Evolutionary conservation across 2,113 vertebrate species (phyloP).

Genomic region (Callorhinus ursinus): DNA sequence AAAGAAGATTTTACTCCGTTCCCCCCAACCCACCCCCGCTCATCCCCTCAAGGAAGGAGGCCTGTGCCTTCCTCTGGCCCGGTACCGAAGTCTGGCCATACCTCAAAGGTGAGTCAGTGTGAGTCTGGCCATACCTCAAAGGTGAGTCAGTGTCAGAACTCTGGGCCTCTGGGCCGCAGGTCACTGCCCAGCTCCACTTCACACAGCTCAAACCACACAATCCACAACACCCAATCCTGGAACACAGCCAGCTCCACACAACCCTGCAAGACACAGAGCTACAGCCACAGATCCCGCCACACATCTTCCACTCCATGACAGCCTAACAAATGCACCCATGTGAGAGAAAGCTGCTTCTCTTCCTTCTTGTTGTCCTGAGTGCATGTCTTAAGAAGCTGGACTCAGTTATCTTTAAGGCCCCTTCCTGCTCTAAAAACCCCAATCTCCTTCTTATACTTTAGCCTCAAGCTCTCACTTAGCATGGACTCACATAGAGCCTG

Average conservation of each 20-base stretch:
- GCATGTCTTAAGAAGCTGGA: background rate
- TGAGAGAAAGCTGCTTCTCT: background rate
- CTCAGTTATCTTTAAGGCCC: background rate
- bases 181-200: background rate
- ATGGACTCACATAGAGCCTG: background rate
- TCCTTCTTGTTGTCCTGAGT: background rate
- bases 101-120: background rate
- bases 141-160: background rate
- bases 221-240: background rate
- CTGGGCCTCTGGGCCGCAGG: background rate
- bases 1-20: background rate
- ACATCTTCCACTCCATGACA: background rate
- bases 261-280: background rate
- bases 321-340: background rate
- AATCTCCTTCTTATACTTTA: background rate
- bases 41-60: background rate
- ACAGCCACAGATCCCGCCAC: background rate
- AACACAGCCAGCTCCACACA: background rate
- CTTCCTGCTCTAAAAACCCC: background rate
- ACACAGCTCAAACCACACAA: background rate
- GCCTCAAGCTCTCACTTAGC: background rate
- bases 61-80: background rate
- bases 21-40: accelerated
- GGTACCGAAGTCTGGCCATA: background rate
- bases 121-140: background rate